These are phyloP conservation scores for Microctonus hyperodae DNA, from an alignment of 2,888 invertebrate genomes.

Conservation along the genomic window DNA sequence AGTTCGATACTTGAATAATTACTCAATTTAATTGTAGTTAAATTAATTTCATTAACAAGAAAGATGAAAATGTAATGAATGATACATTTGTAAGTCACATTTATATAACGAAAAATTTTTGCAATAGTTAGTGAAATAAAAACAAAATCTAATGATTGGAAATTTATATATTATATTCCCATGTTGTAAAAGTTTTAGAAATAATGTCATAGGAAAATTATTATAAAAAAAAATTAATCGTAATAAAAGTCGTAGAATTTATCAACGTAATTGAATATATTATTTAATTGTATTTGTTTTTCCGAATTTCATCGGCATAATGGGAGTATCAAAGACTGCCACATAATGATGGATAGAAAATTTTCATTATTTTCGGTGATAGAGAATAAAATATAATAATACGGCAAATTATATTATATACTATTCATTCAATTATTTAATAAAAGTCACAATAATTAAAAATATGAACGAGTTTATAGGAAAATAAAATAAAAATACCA, in stretches of 20 bases:
- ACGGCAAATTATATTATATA: conserved; percentile 11
- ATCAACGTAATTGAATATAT: neutral
- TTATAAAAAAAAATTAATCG: too few species aligned
- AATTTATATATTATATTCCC: neutral
- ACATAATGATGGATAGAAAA: conserved; percentile 33
- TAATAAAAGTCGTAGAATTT: too few species aligned
- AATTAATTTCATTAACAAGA: neutral
- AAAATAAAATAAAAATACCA: neutral
- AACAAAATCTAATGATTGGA: neutral
- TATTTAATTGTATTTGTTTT: conserved; percentile 7
- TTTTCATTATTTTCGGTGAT: conserved; percentile 36
- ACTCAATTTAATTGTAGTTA: conserved; percentile 9
- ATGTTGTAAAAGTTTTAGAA: neutral
- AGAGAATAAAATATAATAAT: conserved; percentile 25
- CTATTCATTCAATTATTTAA: conserved; percentile 3
- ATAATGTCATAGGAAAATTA: neutral
- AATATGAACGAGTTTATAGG: conserved; percentile 11
- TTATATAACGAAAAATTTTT: neutral
- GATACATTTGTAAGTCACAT: neutral
- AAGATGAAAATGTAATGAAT: neutral
- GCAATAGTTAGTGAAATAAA: conserved; percentile 2
- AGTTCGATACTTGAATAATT: conserved; percentile 15
- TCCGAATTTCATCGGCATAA: conserved; percentile 31
- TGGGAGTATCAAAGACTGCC: conserved; percentile 42
- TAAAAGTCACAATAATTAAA: conserved; percentile 4